These are phyloP conservation scores for Mus spretus DNA, from an alignment of 2,797 vertebrate species.

Conservation along the genomic window DNA sequence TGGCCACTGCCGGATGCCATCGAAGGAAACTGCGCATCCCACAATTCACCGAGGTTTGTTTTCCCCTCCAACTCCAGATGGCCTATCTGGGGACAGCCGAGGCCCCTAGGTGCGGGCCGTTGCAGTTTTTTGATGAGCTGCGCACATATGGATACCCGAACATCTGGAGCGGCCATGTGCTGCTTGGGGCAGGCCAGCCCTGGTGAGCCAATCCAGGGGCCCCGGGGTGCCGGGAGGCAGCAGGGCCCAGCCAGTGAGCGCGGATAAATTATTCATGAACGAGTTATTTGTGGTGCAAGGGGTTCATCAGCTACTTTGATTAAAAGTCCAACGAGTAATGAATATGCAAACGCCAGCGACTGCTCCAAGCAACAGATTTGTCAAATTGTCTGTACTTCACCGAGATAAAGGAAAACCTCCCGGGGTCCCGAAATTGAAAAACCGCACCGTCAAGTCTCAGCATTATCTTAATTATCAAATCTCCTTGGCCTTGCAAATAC, in stretches of 20 bases:
- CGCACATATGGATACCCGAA: conserved; percentile 91
- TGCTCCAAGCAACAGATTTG: conserved; percentile 92
- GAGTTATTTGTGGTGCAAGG: conserved; percentile 87
- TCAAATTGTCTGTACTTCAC: conserved; percentile 93
- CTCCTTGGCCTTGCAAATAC: conserved; percentile 90
- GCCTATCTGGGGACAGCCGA: conserved; percentile 86
- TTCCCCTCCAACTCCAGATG: conserved; percentile 90
- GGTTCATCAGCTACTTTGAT: conserved; percentile 94
- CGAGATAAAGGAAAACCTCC: conserved; percentile 91
- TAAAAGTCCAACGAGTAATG: conserved; percentile 93
- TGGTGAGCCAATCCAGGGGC: conserved; percentile 88
- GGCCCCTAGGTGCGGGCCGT: conserved; percentile 89
- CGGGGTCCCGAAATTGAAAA: conserved; percentile 91
- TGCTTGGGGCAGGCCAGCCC: conserved; percentile 90
- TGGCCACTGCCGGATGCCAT: conserved; percentile 56
- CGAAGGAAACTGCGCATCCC: conserved; percentile 83
- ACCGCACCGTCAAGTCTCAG: conserved; percentile 89
- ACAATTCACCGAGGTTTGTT: conserved; percentile 87
- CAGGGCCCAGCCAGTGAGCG: conserved; percentile 88
- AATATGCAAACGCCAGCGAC: conserved; percentile 91
- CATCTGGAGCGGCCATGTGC: conserved; percentile 96
- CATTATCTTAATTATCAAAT: conserved; percentile 91
- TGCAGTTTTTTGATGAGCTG: conserved; percentile 92
- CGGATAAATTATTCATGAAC: conserved; percentile 93
- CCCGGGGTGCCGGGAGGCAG: conserved; percentile 89